Base-by-base conservation (phyloP, 2,797 vertebrate genomes). In the Gymnopithys bicolor region DNA sequence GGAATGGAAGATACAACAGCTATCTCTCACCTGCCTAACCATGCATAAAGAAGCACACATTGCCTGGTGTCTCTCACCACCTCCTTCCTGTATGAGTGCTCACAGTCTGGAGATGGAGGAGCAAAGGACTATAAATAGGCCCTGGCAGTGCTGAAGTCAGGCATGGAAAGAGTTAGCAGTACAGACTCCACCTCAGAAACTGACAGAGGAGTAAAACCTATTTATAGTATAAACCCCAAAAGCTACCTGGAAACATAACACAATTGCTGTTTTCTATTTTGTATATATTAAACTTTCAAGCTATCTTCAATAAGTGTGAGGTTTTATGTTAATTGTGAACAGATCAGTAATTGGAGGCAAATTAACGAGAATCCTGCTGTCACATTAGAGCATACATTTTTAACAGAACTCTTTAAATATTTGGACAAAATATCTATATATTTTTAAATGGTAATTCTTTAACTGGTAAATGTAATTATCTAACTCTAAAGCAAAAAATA, bases 391-490 rank as follows among this genome's bases (percentile, higher is more conserved):
- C 84, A 83, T 84, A 96, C 33, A 16, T 96, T 97, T 97, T 96
- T 96, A 97, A 97, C 17, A 70, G 90, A 93, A 84, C 70, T 96
- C 96, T 97, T 97, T 95, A 98, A 98, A 98, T 97, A 98, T 98
- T 98, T 98, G 96, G 97, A 98, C 97, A 98, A 97, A 98, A 97
- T 93, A 97, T 96, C 71, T 70, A 69, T 86, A 73, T 95, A 97
- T 97, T 97, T 98, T 97, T 92, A 96, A 98, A 97, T 95, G 97
- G 87, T 92, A 97, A 97, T 97, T 97, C 94, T 98, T 97, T 93
- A 98, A 97, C 97, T 98, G 90, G 97, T 98, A 98, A 98, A 97
- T 45, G 95, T 96, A 98, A 98, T 98, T 98, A 97, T 86, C 95
- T 96, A 96, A 96, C 74, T 97, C 96, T 90, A 96, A 97, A 97